Base-by-base conservation (phyloP, 1,140 invertebrate species). In the Bombus fervidus region DNA sequence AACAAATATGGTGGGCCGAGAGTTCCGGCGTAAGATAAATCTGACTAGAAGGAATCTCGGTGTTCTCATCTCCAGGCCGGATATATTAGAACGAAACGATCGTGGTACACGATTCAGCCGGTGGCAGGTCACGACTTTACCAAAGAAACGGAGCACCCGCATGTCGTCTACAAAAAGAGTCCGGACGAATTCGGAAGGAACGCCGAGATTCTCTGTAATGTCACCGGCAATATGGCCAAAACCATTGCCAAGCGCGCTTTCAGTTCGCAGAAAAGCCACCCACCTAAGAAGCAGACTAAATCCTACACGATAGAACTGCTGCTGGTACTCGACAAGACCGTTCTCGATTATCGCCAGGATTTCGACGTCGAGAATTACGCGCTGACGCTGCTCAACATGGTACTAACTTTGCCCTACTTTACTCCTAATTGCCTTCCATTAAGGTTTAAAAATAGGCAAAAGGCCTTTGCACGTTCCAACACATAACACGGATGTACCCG, bases 381-480 rank as follows among this genome's bases (percentile, higher is more conserved):
- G 34, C 93, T 97, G 10, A 97, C 96, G 22, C 94, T 97, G 41
- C 96, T 97, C 95, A 97, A 97, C 91, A 96, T 96, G 96, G 96
- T 96, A 92, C 41, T 8, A 15, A 41, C 62, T 76, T 68, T 74
- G 18, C 34, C 34, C 28, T n/a, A 62, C 28, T 77, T 64, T 59
- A 37, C 37, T 22, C 62, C 28, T 77, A 77, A 77, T 77, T 77
- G 41, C 73, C 41, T 53, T 53, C 18, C 28, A 53, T 74, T 74
- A 47, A 74, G 22, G 3, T 10, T 74, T 43, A 31, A 34, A 74
- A 74, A 47, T 74, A 74, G 72, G 18, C 9, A 5, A 9, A 43
- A 8, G 15, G 71, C 8, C 43, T 9, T 1, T 8, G 28, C 13
- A 5, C n/a, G 3, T 31, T 72, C 41, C 0, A 8, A 25, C 25